Percentiles rank a stretch among this genome's conserved stretches.
Conservation (phyloP, 1,140 invertebrate species). For the Tetraneura akinire region DNA sequence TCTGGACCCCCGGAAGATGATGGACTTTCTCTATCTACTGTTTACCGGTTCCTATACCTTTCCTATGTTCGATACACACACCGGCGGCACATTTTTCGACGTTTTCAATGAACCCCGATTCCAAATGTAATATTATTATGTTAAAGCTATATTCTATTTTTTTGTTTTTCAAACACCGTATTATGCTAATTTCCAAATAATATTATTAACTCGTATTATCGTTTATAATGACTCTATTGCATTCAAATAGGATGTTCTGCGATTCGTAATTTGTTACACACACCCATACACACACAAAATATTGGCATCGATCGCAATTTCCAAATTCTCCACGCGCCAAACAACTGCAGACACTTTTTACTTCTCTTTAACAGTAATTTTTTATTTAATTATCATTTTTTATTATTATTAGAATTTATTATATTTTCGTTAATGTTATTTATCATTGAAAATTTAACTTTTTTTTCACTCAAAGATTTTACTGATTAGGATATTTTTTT, state of each 20-base stretch:
- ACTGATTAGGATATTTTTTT: too few relatives aligned
- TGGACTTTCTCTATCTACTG: constrained; percentile 47
- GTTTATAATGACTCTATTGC: background rate
- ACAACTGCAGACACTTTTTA: too few relatives aligned
- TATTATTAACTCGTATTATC: background rate
- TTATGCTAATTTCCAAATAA: background rate
- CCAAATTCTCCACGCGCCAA: background rate
- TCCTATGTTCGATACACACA: background rate
- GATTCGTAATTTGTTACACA: background rate
- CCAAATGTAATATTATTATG: too few relatives aligned
- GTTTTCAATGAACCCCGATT: background rate
- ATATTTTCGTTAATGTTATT: too few relatives aligned
- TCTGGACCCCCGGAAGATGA: constrained; percentile 47
- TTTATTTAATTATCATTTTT: too few relatives aligned
- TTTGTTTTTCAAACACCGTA: background rate
- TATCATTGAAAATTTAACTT: too few relatives aligned
- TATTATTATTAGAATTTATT: too few relatives aligned
- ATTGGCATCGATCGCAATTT: background rate
- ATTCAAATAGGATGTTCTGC: background rate
- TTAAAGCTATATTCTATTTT: constrained; percentile 1
- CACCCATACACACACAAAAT: background rate
- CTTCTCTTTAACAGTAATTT: too few relatives aligned
- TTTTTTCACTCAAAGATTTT: too few relatives aligned
- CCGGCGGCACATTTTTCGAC: constrained; percentile 4
- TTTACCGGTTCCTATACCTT: constrained; percentile 20